phyloP scores from a whole-genome alignment of 2,113 vertebrate species.

The Actinemys pallida region DNA sequence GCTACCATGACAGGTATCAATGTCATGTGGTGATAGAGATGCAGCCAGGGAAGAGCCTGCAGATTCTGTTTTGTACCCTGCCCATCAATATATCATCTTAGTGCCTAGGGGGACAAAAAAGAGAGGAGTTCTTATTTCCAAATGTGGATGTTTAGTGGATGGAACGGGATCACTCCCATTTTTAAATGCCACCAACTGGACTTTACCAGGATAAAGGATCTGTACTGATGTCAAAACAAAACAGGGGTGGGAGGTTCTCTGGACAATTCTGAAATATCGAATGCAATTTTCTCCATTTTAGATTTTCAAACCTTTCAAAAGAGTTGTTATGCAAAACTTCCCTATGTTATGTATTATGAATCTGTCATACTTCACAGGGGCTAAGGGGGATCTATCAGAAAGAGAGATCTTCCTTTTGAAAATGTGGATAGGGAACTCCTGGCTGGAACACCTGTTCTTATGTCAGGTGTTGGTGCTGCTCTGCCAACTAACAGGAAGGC shows the following conservation, averaged over 20 bases:
- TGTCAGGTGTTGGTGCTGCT: background rate
- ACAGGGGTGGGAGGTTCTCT: background rate
- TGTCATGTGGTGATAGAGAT: background rate
- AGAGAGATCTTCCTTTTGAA: background rate
- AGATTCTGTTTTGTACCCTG: background rate
- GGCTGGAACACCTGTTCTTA: background rate
- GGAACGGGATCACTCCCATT: background rate
- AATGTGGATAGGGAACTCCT: background rate
- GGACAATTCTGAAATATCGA: rapidly evolving
- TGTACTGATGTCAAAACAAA: background rate
- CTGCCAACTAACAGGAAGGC: background rate
- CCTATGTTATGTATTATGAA: background rate
- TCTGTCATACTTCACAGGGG: background rate
- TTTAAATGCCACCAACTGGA: background rate
- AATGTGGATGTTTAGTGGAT: background rate
- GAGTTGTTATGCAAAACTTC: background rate
- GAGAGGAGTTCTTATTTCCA: background rate
- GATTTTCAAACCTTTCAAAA: background rate
- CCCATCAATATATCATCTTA: background rate
- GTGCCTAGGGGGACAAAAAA: background rate
- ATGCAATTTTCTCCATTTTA: background rate
- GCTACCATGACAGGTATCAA: background rate
- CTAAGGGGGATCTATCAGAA: background rate
- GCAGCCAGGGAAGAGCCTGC: background rate
- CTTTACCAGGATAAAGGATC: background rate